Base-by-base conservation (phyloP, 1,140 invertebrate species). In the Phocides pigmalion region DNA sequence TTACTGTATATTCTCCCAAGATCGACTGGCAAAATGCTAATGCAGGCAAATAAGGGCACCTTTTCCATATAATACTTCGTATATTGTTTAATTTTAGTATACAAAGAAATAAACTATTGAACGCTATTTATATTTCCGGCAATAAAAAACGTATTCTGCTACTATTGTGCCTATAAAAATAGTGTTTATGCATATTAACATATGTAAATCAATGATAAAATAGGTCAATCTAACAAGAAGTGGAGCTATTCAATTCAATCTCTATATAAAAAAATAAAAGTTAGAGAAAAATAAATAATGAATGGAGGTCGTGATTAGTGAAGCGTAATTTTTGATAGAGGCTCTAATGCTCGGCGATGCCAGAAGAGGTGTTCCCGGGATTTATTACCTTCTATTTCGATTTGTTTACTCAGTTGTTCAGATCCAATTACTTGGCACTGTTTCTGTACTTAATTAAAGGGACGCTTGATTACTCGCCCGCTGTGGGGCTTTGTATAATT, bases 381-480 rank as follows among this genome's bases (percentile, higher is more conserved):
- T 87, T 88, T 90, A 89, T 90, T 88, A 87, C 85, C 86, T 86
- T 78, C 84, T 79, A 89, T 90, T 89, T 89, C 85, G 85, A 90
- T 90, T 89, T 90, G 88, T 90, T 90, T 90, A 90, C 85, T 86
- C 85, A 84, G 85, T 90, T 90, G 88, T 89, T 90, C 82, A 89
- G 88, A 89, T 90, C 88, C 86, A 90, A 90, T 90, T 90, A 90
- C 88, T 90, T 89, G 86, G 84, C 85, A 89, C 88, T 88, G 88
- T 87, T 90, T 88, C 88, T 90, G 88, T 90, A 87, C 88, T 90
- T 90, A 90, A 90, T 90, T 90, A 90, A 90, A 90, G 88, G 88
- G 88, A 87, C 88, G 88, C 79, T 88, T 89, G 88, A 90, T 90
- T 88, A 90, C 87, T 88, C 85, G 85, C 85, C 85, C 85, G 88